Evolutionary conservation across 2,888 invertebrate genomes (phyloP).

Genomic region (Oligia latruncula): DNA sequence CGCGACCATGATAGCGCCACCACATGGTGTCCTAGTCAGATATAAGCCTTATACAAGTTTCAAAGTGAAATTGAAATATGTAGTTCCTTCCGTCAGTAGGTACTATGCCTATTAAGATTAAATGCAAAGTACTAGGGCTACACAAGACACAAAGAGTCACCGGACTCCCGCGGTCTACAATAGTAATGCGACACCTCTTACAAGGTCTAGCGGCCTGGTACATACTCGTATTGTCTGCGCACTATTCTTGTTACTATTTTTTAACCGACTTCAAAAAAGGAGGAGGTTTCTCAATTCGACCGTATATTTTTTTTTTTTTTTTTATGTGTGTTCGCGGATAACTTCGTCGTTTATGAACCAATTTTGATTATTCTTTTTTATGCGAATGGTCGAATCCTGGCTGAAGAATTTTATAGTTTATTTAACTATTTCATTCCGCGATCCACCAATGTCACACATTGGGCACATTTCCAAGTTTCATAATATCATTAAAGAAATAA

Average conservation of each 20-base stretch:
- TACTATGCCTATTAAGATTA: neutral
- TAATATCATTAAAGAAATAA: neutral
- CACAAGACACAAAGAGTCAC: slow-evolving; percentile 50
- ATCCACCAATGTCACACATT: neutral
- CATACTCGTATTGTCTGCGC: neutral
- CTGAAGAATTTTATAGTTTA: neutral
- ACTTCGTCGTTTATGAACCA: too few species aligned
- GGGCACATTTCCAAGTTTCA: slow-evolving; percentile 1
- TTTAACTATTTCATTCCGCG: neutral
- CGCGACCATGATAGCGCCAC: too few species aligned
- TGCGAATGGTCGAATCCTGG: neutral
- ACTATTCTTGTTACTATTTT: neutral
- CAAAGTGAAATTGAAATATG: neutral
- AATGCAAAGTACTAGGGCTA: slow-evolving; percentile 1
- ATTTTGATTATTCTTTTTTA: too few species aligned
- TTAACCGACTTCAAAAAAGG: too few species aligned
- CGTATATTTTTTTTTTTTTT: too few species aligned
- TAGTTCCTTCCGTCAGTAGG: too few species aligned
- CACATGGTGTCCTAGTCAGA: too few species aligned
- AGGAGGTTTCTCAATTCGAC: too few species aligned
- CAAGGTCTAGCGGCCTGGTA: slow-evolving; percentile 56
- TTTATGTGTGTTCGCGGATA: too few species aligned
- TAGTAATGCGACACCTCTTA: slow-evolving; percentile 51
- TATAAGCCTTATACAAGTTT: too few species aligned
- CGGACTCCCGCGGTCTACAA: slow-evolving; percentile 60